Conservation (phyloP, 2,888 invertebrate genomes). For the Metopia argyrocephala region DNA sequence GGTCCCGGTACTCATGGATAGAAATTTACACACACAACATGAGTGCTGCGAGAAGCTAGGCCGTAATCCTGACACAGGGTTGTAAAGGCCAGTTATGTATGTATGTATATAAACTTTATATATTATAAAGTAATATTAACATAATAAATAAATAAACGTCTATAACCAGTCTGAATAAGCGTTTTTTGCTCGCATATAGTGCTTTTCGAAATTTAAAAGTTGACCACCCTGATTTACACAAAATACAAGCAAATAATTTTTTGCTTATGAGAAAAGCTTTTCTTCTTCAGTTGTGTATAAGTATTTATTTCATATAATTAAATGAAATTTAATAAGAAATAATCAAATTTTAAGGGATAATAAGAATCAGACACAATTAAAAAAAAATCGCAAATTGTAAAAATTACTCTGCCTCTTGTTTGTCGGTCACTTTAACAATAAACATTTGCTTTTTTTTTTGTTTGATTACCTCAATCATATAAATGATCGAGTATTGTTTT, state of each 20-base stretch:
- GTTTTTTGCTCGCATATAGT: no score
- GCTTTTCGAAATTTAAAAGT: no score
- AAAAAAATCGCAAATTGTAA: neutral
- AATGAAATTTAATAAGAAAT: conserved; percentile 37
- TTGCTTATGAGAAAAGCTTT: conserved; percentile 1
- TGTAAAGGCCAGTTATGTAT: no score
- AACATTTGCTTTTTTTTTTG: conserved; percentile 49
- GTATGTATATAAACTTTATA: no score
- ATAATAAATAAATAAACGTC: neutral
- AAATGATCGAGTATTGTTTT: conserved; percentile 45
- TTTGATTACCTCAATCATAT: conserved; percentile 34
- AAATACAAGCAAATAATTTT: neutral
- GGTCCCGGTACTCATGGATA: no score
- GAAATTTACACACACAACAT: no score
- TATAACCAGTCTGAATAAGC: no score
- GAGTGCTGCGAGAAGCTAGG: no score
- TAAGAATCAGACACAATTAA: conserved; percentile 9
- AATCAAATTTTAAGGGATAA: no score
- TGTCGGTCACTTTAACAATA: conserved; percentile 20
- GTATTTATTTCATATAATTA: conserved; percentile 11
- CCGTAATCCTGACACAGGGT: no score
- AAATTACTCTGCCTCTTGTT: neutral
- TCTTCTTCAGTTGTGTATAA: neutral
- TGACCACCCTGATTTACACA: no score
- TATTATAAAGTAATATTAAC: no score